Evolutionary conservation across 2,888 invertebrate species (phyloP).

Genomic region (Trachelus stipa): DNA sequence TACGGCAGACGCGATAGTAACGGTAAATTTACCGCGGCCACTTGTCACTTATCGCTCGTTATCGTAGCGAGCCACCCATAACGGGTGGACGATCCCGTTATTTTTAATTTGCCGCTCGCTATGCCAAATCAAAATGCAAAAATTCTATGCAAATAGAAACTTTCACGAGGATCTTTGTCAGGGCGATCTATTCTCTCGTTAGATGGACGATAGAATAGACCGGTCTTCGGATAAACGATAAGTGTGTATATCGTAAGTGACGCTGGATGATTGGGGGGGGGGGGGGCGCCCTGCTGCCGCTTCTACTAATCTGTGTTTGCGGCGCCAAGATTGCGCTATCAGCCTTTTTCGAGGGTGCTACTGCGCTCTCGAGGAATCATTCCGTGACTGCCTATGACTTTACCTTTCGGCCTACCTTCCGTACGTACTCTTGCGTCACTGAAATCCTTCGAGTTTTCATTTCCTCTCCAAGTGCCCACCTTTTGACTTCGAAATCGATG

Average conservation of each 20-base stretch:
- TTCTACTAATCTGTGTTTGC: slow-evolving; percentile 21
- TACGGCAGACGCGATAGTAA: neutral
- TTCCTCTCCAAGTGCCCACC: neutral
- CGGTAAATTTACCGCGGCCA: slow-evolving; percentile 10
- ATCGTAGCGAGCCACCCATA: slow-evolving; percentile 16
- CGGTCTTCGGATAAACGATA: neutral
- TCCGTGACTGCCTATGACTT: neutral
- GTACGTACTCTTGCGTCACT: neutral
- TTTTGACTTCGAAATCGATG: neutral
- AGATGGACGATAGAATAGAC: neutral
- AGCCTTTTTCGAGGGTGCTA: slow-evolving; percentile 6
- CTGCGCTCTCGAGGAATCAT: neutral
- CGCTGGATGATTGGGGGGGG: slow-evolving; percentile 15
- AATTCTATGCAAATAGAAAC: slow-evolving; percentile 24
- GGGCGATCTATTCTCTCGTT: neutral
- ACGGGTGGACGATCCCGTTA: slow-evolving; percentile 23
- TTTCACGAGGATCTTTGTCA: neutral
- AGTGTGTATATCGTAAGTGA: neutral
- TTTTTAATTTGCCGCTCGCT: slow-evolving; percentile 28
- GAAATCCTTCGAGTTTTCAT: neutral
- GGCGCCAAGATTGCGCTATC: slow-evolving; percentile 29
- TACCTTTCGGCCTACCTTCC: neutral
- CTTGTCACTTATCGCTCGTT: slow-evolving; percentile 29
- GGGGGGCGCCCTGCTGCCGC: slow-evolving; percentile 10
- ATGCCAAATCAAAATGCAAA: slow-evolving; percentile 32